These are phyloP conservation scores for Pongo pygmaeus DNA, from an alignment of 2,113 vertebrate genomes.

Conservation along the genomic window DNA sequence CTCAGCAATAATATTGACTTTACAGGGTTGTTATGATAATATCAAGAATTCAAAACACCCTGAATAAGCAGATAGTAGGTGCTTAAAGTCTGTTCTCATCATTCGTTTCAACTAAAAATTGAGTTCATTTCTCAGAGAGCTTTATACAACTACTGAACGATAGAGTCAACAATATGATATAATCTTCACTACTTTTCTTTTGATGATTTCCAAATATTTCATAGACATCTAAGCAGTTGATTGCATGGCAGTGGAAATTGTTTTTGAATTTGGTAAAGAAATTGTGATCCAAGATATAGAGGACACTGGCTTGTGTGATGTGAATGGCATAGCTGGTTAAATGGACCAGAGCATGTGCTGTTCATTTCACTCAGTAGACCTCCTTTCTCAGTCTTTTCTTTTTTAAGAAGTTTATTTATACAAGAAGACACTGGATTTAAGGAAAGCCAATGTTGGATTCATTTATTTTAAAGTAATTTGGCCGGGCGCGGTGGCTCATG, in stretches of 20 bases:
- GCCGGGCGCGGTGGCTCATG: neutral
- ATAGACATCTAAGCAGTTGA: constrained; percentile 14
- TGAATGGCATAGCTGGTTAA: neutral
- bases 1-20: neutral
- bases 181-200: neutral
- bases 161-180: neutral
- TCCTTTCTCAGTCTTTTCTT: neutral
- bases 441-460: neutral
- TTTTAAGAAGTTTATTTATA: neutral
- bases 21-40: neutral
- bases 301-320: neutral
- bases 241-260: neutral
- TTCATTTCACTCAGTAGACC: neutral
- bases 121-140: neutral
- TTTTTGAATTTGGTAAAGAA: neutral
- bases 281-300: neutral
- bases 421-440: neutral
- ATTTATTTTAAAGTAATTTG: constrained; percentile 10
- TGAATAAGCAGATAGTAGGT: neutral
- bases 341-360: neutral
- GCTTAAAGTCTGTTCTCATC: neutral
- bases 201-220: constrained; percentile 49
- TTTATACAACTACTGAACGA: constrained; percentile 9
- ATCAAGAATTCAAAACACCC: neutral
- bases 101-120: neutral